Evolutionary conservation across 2,113 vertebrate genomes (phyloP).

Genomic region (Chunga burmeisteri): DNA sequence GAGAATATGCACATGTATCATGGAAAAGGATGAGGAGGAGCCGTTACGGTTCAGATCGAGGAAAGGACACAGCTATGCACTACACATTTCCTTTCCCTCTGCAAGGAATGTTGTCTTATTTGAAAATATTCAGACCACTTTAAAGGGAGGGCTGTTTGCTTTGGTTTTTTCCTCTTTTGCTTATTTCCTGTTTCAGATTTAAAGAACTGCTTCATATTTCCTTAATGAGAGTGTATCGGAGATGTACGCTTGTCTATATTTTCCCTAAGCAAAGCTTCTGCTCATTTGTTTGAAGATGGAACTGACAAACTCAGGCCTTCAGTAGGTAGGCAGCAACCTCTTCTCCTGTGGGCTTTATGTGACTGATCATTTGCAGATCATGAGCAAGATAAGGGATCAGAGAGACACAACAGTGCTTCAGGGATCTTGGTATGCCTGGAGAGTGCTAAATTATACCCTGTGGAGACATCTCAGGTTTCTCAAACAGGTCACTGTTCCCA

Average conservation of each 20-base stretch:
- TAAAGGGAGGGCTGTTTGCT: not conserved
- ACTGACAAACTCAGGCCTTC: not conserved
- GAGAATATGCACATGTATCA: not conserved
- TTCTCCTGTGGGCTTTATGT: not conserved
- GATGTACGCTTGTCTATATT: not conserved
- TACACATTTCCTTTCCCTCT: not conserved
- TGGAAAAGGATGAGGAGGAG: not conserved
- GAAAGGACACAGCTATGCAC: not conserved
- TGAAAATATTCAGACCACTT: not conserved
- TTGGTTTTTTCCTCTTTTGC: not conserved
- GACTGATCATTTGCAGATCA: slow-evolving; percentile 5
- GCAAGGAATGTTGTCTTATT: not conserved
- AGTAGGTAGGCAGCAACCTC: not conserved
- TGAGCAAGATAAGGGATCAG: not conserved
- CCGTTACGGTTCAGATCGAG: not conserved
- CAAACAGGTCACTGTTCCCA: not conserved
- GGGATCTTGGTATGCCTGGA: not conserved
- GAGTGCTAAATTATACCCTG: not conserved
- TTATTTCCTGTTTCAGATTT: not conserved
- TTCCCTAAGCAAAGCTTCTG: not conserved
- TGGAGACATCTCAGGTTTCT: not conserved
- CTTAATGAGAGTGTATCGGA: not conserved
- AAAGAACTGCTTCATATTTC: not conserved
- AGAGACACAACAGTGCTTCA: not conserved
- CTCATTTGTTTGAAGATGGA: not conserved